Percentiles rank a stretch among this genome's conserved stretches.
These are phyloP conservation scores for Anabas testudineus DNA, from an alignment of 2,797 vertebrate genomes.

Conservation along the genomic window DNA sequence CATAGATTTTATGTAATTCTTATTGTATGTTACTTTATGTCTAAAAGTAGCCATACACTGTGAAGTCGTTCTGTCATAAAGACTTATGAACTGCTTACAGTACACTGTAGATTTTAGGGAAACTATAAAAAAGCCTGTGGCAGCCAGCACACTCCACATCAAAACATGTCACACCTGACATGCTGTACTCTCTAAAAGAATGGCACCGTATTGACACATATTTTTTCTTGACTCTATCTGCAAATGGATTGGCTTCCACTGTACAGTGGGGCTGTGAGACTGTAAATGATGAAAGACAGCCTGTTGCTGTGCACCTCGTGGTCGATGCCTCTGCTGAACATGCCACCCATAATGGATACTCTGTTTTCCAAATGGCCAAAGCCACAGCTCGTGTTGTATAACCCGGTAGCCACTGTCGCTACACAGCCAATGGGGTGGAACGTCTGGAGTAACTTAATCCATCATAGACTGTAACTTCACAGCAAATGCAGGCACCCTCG, in stretches of 20 bases:
- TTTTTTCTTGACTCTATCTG: constrained; percentile 17
- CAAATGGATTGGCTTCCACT: constrained; percentile 22
- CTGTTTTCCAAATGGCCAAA: constrained; percentile 73
- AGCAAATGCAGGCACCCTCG: constrained; percentile 23
- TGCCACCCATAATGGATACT: constrained; percentile 72
- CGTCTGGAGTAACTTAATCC: constrained; percentile 56
- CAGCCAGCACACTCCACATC: constrained; percentile 4
- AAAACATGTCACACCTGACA: constrained; percentile 31
- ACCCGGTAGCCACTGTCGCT: constrained; percentile 54
- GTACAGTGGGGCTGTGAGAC: constrained; percentile 21
- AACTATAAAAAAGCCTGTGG: not conserved
- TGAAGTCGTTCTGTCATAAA: constrained; percentile 22
- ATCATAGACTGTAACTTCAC: constrained; percentile 41
- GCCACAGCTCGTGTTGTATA: constrained; percentile 56
- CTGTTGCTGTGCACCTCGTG: constrained; percentile 44
- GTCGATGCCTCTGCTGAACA: constrained; percentile 57
- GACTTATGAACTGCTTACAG: constrained; percentile 28
- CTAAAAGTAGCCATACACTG: constrained; percentile 1
- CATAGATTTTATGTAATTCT: not conserved
- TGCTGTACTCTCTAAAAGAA: constrained; percentile 28
- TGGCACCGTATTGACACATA: constrained; percentile 17
- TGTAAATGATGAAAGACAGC: constrained; percentile 65
- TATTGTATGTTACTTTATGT: not conserved
- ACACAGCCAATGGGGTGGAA: constrained; percentile 48
- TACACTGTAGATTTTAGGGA: constrained; percentile 12